Evolutionary conservation across 2,113 vertebrate genomes (phyloP).

Genomic region (Muntiacus reevesi): DNA sequence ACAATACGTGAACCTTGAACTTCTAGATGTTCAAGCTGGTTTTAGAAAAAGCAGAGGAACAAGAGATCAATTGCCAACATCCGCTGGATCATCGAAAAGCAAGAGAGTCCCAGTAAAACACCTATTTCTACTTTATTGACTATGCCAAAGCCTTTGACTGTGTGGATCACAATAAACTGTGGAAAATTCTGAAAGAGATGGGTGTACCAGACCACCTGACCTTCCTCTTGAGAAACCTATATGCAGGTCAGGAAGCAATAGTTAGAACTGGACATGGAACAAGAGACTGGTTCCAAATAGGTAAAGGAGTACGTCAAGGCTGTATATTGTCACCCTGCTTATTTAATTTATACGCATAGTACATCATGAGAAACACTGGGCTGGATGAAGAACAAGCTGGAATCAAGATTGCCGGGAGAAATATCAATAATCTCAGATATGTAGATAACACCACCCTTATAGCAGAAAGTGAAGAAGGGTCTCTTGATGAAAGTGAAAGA

Average conservation of each 20-base stretch:
- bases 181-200: background rate
- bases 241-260: background rate
- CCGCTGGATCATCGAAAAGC: accelerated
- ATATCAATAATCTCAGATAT: background rate
- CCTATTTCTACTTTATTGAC: background rate
- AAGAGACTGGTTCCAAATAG: background rate
- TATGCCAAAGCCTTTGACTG: background rate
- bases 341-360: background rate
- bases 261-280: background rate
- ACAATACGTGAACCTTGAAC: accelerated
- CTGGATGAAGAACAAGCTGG: background rate
- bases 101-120: background rate
- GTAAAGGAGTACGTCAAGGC: accelerated
- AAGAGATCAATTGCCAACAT: background rate
- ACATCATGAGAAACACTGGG: background rate
- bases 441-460: background rate
- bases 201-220: background rate
- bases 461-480: background rate
- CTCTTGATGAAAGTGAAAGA: too few relatives aligned
- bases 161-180: background rate
- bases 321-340: background rate
- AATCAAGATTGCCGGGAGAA: background rate
- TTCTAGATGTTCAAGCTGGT: background rate
- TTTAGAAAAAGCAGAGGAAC: background rate
- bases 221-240: background rate